Percentiles rank a stretch among this genome's conserved stretches.
Evolutionary conservation across 53 echinoderm and acorn worm genomes (phyloP).

Genomic region (Paelopatides confundens): DNA sequence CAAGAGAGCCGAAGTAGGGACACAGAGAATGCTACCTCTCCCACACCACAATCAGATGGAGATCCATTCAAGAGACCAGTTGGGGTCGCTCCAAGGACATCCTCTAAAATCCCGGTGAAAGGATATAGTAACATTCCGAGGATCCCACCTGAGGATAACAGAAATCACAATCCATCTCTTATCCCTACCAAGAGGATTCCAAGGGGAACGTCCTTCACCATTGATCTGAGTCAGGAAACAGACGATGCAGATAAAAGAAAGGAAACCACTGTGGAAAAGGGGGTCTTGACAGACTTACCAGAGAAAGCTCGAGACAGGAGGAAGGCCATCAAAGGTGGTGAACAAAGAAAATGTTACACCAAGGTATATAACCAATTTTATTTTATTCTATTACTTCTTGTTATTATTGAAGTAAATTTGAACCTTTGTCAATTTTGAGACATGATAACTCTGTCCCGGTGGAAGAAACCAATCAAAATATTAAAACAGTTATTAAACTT

Average conservation of each 20-base stretch:
- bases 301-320: constrained; percentile 4
- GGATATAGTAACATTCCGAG: background rate
- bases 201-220: constrained; percentile 79
- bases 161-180: background rate
- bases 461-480: too few relatives aligned
- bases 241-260: constrained; percentile 20
- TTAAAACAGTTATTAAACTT: too few relatives aligned
- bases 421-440: too few relatives aligned
- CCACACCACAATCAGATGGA: constrained; percentile 34
- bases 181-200: constrained; percentile 32
- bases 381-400: background rate
- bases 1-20: constrained; percentile 68
- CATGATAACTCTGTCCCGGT: too few relatives aligned
- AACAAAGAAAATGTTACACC: constrained; percentile 35
- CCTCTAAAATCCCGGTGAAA: constrained; percentile 67
- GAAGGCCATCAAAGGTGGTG: constrained; percentile 21
- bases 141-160: background rate
- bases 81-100: constrained; percentile 1
- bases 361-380: constrained; percentile 5
- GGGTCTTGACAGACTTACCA: constrained; percentile 18
- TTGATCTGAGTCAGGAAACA: constrained; percentile 54
- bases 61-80: constrained; percentile 60
- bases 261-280: constrained; percentile 29
- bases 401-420: background rate
- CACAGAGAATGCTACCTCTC: constrained; percentile 15